Base-by-base conservation (phyloP, 1,140 invertebrate species). In the Babylonia areolata region DNA sequence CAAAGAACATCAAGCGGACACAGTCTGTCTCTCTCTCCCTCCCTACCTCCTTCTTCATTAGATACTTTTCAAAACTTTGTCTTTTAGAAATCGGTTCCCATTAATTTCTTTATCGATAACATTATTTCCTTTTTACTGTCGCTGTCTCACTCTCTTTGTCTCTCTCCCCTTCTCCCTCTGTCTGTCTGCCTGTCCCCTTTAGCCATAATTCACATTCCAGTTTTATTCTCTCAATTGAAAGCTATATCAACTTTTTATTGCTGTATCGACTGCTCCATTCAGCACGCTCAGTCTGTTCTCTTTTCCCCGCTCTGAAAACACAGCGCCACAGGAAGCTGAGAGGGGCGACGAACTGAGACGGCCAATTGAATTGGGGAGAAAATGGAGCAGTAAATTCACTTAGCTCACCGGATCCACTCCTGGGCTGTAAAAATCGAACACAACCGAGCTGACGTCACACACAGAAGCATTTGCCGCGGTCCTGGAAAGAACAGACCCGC, bases 321-420 rank as follows among this genome's bases (percentile, higher is more conserved):
- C 6, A 23, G 58, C 58, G 5, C 5, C 15, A 2, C 5, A n/a
- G 17, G 0, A 23, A 64, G 28, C 15, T 23, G 58, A 64, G 28
- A 64, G 58, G 58, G 58, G 58, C 58, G 58, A n/a, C 28, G 58
- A 64, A 64, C 58, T 64, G 58, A 64, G 58, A 64, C 58, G 58
- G 58, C 9, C 46, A 17, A 51, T 51, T 17, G 46, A 51, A 51
- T 51, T 51, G 46, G 46, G 58, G 28, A n/a, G 58, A 64, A 64
- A 64, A 23, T 64, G 58, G 28, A 64, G 58, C 58, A 64, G 58
- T 64, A 64, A 64, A 64, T 64, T 64, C 58, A 64, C 58, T 64
- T 64, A 64, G 58, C 58, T 12, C 15, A 64, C 20, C 58, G 17
- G 20, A 0, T 23, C 28, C 58, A 12, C 15, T 23, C 5, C 28